Percentiles rank a stretch among this genome's conserved stretches.
These are phyloP conservation scores for Lumbricus terrestris DNA, from an alignment of 2,888 invertebrate species.

Conservation along the genomic window DNA sequence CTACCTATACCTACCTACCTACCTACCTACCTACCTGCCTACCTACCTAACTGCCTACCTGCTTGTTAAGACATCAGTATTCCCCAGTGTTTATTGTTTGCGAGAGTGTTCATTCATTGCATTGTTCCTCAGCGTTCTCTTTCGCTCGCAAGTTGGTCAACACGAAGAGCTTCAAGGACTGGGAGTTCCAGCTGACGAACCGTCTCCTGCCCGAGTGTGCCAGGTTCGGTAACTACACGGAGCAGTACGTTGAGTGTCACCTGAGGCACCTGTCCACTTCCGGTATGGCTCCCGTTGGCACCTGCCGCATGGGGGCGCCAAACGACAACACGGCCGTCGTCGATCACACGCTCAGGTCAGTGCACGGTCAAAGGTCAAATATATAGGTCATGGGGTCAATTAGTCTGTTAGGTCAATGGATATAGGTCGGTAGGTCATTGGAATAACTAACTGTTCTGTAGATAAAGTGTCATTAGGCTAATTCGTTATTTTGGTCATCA, in stretches of 20 bases:
- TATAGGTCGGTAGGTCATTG: too few relatives aligned
- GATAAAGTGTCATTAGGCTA: too few relatives aligned
- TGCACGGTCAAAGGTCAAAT: neutral
- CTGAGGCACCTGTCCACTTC: conserved; percentile 56
- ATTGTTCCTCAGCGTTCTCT: conserved; percentile 35
- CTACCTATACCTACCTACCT: too few relatives aligned
- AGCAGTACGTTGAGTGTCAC: conserved; percentile 44
- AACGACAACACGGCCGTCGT: conserved; percentile 66
- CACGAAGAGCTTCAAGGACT: conserved; percentile 40
- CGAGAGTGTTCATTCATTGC: too few relatives aligned
- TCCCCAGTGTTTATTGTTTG: too few relatives aligned
- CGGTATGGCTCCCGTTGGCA: conserved; percentile 76
- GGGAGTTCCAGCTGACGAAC: conserved; percentile 37
- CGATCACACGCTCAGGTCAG: conserved; percentile 64
- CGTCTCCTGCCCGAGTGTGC: conserved; percentile 42
- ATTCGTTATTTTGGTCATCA: too few relatives aligned
- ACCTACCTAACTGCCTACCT: too few relatives aligned
- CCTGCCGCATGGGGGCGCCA: conserved; percentile 69
- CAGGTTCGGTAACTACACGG: conserved; percentile 40
- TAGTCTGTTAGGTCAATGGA: neutral
- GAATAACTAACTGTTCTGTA: too few relatives aligned
- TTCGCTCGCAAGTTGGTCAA: conserved; percentile 38
- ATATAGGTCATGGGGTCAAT: neutral
- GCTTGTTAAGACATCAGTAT: too few relatives aligned
- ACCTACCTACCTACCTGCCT: too few relatives aligned